Conservation (phyloP, 2,113 vertebrate genomes). For the Oryzias woworae region DNA sequence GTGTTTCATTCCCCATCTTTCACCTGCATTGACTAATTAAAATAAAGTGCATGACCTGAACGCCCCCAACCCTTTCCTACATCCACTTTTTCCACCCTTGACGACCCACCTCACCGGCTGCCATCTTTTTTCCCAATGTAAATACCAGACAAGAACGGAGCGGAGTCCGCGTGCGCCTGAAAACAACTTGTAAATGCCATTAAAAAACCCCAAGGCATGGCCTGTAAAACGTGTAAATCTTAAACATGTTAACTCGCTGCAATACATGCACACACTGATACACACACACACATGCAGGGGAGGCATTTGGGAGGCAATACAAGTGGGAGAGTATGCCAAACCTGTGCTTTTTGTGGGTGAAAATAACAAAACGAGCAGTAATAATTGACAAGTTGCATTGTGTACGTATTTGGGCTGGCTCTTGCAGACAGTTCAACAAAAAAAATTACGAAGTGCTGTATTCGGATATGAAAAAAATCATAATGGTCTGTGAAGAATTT, state of each 20-base stretch:
- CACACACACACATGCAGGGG: constrained; percentile 29
- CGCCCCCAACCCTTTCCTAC: constrained; percentile 7
- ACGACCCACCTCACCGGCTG: constrained; percentile 54
- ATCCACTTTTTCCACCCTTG: neutral
- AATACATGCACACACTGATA: constrained; percentile 25
- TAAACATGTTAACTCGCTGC: constrained; percentile 35
- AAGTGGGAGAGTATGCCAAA: constrained; percentile 49
- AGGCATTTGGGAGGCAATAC: constrained; percentile 37
- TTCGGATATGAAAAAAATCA: constrained; percentile 61
- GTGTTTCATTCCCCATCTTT: constrained; percentile 34
- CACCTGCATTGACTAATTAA: constrained; percentile 51
- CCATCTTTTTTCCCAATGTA: constrained; percentile 78
- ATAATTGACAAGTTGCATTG: constrained; percentile 50
- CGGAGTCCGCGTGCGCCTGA: constrained; percentile 61
- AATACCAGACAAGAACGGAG: constrained; percentile 72
- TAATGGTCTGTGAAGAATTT: constrained; percentile 79
- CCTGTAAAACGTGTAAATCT: constrained; percentile 79
- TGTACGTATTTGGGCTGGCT: constrained; percentile 66
- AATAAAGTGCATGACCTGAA: constrained; percentile 64
- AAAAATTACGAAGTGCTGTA: constrained; percentile 63
- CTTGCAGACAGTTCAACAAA: constrained; percentile 63
- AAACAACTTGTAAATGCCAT: constrained; percentile 75
- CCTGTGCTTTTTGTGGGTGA: constrained; percentile 68
- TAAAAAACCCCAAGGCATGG: constrained; percentile 18
- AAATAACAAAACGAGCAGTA: constrained; percentile 41